phyloP scores from a whole-genome alignment of 2,797 vertebrate genomes.

The Triplophysa bombifrons region DNA sequence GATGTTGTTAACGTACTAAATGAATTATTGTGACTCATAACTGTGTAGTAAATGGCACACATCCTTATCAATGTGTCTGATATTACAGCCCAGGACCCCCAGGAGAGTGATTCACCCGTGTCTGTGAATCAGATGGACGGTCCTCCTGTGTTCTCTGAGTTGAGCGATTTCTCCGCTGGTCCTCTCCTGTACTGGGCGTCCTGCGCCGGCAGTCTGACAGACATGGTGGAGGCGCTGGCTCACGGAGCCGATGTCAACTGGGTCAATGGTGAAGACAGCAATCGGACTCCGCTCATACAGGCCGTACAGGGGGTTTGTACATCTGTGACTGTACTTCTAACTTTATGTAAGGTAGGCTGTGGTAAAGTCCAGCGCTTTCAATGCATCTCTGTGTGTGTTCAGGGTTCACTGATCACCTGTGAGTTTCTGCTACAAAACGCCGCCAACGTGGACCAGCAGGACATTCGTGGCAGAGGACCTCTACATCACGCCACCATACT shows the following conservation, averaged over 20 bases:
- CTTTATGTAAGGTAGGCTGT: background rate
- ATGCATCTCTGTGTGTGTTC: constrained; percentile 3
- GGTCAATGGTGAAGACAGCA: constrained; percentile 86
- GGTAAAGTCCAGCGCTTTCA: background rate
- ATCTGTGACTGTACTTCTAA: background rate
- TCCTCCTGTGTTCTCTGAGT: constrained; percentile 73
- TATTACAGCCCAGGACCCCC: constrained; percentile 32
- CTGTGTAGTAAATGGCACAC: too few relatives aligned
- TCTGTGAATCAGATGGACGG: background rate
- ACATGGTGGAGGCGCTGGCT: constrained; percentile 94
- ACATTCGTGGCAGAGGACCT: constrained; percentile 87
- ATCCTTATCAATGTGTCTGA: too few relatives aligned
- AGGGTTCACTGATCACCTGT: constrained; percentile 94
- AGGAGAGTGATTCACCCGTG: constrained; percentile 26
- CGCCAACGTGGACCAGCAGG: constrained; percentile 92
- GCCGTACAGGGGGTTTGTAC: constrained; percentile 88
- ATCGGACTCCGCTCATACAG: constrained; percentile 91
- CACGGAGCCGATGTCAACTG: constrained; percentile 95
- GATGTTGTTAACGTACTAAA: too few relatives aligned
- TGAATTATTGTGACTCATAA: too few relatives aligned
- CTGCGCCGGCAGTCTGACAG: constrained; percentile 86
- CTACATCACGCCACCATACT: constrained; percentile 93
- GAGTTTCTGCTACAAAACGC: constrained; percentile 97
- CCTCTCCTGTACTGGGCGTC: constrained; percentile 89
- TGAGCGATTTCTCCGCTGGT: constrained; percentile 80